Base-by-base conservation (phyloP, 2,113 vertebrate species). In the Poecilia latipinna region DNA sequence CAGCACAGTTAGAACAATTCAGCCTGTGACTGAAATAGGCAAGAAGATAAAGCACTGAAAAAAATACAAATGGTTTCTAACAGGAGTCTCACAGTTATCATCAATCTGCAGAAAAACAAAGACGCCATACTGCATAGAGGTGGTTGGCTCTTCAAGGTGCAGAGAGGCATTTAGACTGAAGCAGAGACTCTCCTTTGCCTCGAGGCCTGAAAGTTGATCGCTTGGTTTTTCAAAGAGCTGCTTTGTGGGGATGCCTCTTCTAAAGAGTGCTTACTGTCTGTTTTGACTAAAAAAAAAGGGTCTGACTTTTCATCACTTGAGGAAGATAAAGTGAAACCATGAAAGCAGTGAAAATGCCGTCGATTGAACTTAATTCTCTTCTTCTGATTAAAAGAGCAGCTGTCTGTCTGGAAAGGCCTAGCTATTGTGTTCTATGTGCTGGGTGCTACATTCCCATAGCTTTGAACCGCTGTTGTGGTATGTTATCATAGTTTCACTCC, bases 161-260 rank as follows among this genome's bases (percentile, higher is more conserved):
- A 37, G 35, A 37, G 10, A 82, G 70, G 79, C 35, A 37, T 37
- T 37, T 11, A 12, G 35, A 11, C 11, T 81, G 78, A 79, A 79
- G 86, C 68, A 80, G 79, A 87, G 86, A 73, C 86, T 82, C 79
- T 80, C 80, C 78, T 86, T 83, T 83, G 91, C 92, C 92, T 81
- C 67, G 37, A 85, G 92, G 82, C 83, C 62, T 88, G 92, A 90
- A 94, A 94, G 81, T 31, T 2, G 92, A 94, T 93, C 78, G 66
- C 77, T 73, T 65, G 4, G 26, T 74, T 87, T 85, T 72, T 86
- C 75, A 91, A 90, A 91, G 87, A 79, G 76, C 48, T n/a, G 61
- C 90, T 90, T 91, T 93, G 90, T 92, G 82, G 87, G 57, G 82
- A 89, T 31, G 67, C 81, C 83, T 81, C 80, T 24, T 77, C 79